Base-by-base conservation (phyloP, 2,888 invertebrate genomes). In the Heliconius ethilla region DNA sequence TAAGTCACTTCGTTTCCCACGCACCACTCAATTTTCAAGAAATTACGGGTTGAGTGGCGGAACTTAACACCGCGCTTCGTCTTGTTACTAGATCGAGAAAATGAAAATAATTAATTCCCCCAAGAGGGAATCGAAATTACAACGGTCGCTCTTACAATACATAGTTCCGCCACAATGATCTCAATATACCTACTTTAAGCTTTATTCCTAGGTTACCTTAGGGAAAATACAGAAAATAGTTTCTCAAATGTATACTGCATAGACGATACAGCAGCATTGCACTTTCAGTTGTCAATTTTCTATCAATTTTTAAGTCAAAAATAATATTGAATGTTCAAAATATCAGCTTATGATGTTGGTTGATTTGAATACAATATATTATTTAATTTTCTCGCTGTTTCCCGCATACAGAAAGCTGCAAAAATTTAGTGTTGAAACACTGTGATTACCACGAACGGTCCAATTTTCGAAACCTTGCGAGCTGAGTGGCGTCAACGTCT, bases 181-280 rank as follows among this genome's bases (percentile, higher is more conserved):
- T 55, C 22, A 55, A 55, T 51, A 22, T 66, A 66, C 29, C 6
- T 67, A 22, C 66, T 66, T 40, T 2, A 67, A 37, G 40, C n/a
- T 40, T 11, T 67, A 40, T 67, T 67, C 40, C 25, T 67, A 40
- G 40, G 6, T 6, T 40, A 67, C 67, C 40, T 40, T 67, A 67
- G 67, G 37, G 67, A 40, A 40, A 37, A 67, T 10, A 66, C 40
- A 63, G 27, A 13, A 67, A 67, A 37, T 25, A 67, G 37, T 67
- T 67, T 67, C 40, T 67, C n/a, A 67, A 67, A 67, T 40, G 37
- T 67, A 29, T 51, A 51, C 51, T 51, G 22, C 18, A 51, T 22
- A 66, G 33, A 33, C 33, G 15, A 15, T 63, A 62, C 25, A 63
- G 63, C 13, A 25, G 15, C 63, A 18, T 27, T 67, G 66, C 40